These are phyloP conservation scores for Menidia beryllina DNA, from an alignment of 2,113 vertebrate species.

Conservation along the genomic window DNA sequence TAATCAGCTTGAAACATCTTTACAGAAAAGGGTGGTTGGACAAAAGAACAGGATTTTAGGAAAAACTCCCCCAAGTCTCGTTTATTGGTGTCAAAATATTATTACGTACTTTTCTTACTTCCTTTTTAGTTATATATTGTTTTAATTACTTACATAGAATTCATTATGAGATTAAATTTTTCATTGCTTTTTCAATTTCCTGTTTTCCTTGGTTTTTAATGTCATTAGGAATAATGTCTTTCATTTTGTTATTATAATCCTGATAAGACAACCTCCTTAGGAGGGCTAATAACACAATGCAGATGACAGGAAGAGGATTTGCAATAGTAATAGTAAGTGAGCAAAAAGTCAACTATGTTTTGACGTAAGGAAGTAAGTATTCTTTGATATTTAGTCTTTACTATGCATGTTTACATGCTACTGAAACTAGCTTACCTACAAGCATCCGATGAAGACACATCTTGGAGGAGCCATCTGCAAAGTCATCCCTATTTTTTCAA, in stretches of 20 bases:
- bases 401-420: neutral
- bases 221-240: slow-evolving; percentile 44
- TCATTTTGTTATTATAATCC: slow-evolving; percentile 64
- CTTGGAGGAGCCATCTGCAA: neutral
- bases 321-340: neutral
- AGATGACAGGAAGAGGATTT: slow-evolving; percentile 43
- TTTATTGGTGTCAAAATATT: neutral
- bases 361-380: slow-evolving; percentile 19
- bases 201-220: slow-evolving; percentile 11
- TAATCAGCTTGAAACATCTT: neutral
- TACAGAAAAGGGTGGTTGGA: neutral
- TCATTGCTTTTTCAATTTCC: slow-evolving; percentile 15
- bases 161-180: slow-evolving; percentile 12
- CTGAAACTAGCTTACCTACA: neutral
- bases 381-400: slow-evolving; percentile 2
- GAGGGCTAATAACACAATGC: slow-evolving; percentile 56
- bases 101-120: neutral
- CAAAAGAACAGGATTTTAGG: neutral
- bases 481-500: neutral
- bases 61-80: too few relatives aligned
- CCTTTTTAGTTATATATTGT: neutral
- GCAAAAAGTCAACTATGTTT: slow-evolving; percentile 19
- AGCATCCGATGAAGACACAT: neutral
- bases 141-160: neutral
- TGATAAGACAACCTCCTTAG: slow-evolving; percentile 46